Percentiles rank a stretch among this genome's conserved stretches.
Conservation (phyloP, 2,797 vertebrate species). For the Eutrigla gurnardus region DNA sequence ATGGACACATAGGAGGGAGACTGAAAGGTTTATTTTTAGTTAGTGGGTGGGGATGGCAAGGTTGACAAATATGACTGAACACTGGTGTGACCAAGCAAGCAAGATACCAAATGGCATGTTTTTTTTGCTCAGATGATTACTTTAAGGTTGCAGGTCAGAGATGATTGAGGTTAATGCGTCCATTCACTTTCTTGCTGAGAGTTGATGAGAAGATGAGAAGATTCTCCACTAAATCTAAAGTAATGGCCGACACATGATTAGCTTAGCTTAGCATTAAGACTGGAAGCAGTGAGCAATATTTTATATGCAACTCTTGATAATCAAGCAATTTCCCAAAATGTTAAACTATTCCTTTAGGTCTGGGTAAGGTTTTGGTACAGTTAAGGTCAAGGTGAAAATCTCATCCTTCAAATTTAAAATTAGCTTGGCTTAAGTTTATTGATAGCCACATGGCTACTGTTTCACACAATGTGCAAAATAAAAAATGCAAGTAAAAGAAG, state of each 20-base stretch:
- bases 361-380: neutral
- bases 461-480: neutral
- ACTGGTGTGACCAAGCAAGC: constrained; percentile 32
- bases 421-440: neutral
- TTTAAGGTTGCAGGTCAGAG: neutral
- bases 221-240: neutral
- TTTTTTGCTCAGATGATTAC: neutral
- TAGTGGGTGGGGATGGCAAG: constrained; percentile 14
- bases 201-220: neutral
- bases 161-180: neutral
- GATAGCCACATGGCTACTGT: neutral
- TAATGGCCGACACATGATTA: neutral
- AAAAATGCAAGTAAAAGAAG: neutral
- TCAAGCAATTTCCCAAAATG: neutral
- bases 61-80: constrained; percentile 37
- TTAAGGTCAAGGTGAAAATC: neutral
- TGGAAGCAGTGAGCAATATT: neutral
- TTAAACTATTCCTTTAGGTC: neutral
- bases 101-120: neutral
- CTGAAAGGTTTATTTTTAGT: constrained; percentile 43
- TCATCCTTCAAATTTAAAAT: neutral
- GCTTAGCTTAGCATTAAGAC: neutral
- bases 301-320: neutral
- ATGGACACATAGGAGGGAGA: constrained; percentile 13
- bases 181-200: neutral